Base-by-base conservation (phyloP, 2,888 invertebrate genomes). In the Leptothorax acervorum region DNA sequence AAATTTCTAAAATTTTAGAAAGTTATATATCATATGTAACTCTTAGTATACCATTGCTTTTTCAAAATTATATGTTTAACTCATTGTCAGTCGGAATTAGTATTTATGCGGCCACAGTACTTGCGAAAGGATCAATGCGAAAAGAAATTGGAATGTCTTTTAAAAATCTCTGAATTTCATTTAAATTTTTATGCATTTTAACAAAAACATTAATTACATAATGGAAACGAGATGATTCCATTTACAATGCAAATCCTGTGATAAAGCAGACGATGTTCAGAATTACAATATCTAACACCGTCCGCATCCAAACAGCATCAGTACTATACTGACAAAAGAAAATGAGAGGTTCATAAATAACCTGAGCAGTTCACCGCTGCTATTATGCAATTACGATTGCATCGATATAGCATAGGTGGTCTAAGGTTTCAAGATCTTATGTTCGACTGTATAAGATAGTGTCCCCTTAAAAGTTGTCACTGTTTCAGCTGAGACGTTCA, bases 311-410 rank as follows among this genome's bases (percentile, higher is more conserved):
- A 78, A 89, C 85, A 89, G 90, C 92, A 92, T 92, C 93, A 92
- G 92, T 92, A 92, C 90, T 89, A 89, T 89, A 89, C 92, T 91
- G 92, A 92, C 92, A 92, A 92, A 89, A 90, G 92, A 90, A 92
- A 90, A 90, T 89, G 42, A 83, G 85, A 85, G 89, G 86, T 90
- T 93, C 93, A 93, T 94, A 93, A 94, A 94, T 94, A 93, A 94
- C 92, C 91, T 90, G 89, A 89, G 91, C 91, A 92, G 92, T 92
- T 93, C 92, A 92, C 91, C 91, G 88, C 88, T 90, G 91, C 92
- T 93, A 93, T 94, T 94, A 93, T 93, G 93, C 93, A 94, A 93
- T 94, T 93, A 94, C 91, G 94, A 94, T 94, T 93, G 91, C 93
- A 93, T 93, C 93, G 92, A 84, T 89, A 84, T 84, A 86, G 88